Percentiles rank a stretch among this genome's conserved stretches.
Conservation (phyloP, 2,113 vertebrate genomes). For the Xiphophorus couchianus region DNA sequence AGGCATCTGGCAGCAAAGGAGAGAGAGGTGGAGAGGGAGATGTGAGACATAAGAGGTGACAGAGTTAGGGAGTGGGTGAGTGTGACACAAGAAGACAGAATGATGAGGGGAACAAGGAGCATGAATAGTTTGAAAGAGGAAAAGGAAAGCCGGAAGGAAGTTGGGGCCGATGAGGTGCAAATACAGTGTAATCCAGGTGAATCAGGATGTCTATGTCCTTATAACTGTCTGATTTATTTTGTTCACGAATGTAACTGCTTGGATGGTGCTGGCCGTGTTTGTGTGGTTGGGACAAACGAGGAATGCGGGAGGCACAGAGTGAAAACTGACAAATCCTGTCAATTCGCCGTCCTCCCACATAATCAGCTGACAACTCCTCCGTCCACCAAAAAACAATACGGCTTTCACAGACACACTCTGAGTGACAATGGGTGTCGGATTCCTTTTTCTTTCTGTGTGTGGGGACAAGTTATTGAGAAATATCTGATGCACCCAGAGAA, state of each 20-base stretch:
- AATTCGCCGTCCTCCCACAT: constrained; percentile 66
- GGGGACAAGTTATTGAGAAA: constrained; percentile 11
- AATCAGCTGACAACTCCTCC: constrained; percentile 67
- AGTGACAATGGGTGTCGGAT: constrained; percentile 27
- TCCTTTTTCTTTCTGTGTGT: constrained; percentile 10
- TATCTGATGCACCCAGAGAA: not conserved
- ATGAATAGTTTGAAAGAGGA: not conserved
- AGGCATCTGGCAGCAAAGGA: constrained; percentile 55
- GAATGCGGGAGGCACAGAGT: constrained; percentile 32
- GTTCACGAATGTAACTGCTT: constrained; percentile 23
- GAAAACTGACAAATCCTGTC: constrained; percentile 70
- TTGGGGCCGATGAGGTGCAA: constrained; percentile 9
- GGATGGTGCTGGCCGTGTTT: not conserved
- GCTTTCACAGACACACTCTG: constrained; percentile 33
- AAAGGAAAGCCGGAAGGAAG: constrained; percentile 16
- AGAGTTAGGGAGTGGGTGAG: constrained; percentile 62
- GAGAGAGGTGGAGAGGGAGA: constrained; percentile 31
- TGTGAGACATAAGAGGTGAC: constrained; percentile 63
- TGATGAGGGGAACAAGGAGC: constrained; percentile 47
- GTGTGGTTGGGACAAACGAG: constrained; percentile 3
- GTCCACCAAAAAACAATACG: constrained; percentile 34
- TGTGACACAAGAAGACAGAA: constrained; percentile 54
- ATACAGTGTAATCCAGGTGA: constrained; percentile 33
- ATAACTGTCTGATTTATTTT: constrained; percentile 34
- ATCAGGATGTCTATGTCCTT: constrained; percentile 35